These are phyloP conservation scores for Eupithecia subfuscata DNA, from an alignment of 2,888 invertebrate genomes.

Conservation along the genomic window DNA sequence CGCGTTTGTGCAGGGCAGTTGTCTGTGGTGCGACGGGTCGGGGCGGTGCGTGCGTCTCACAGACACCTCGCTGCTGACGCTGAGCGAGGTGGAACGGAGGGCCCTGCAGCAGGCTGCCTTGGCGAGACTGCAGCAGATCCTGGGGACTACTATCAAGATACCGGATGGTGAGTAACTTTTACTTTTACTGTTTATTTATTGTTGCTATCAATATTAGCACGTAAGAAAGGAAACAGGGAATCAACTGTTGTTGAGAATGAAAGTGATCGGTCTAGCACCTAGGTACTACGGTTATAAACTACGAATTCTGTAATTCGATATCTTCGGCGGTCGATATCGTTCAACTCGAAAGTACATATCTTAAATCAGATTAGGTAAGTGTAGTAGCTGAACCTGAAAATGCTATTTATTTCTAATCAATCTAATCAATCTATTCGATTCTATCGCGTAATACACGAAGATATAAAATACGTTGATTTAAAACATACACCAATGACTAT, in stretches of 20 bases:
- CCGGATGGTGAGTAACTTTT: constrained; percentile 89
- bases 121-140: constrained; percentile 92
- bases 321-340: neutral
- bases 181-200: neutral
- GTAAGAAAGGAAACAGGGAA: neutral
- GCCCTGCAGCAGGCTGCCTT: constrained; percentile 94
- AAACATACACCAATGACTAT: neutral
- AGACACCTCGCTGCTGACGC: constrained; percentile 88
- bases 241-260: neutral
- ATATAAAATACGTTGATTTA: neutral
- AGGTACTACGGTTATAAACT: neutral
- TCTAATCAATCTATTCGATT: neutral
- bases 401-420: no score
- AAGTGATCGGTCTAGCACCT: neutral
- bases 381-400: no score
- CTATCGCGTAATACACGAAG: neutral
- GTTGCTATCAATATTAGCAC: neutral
- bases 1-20: constrained; percentile 88
- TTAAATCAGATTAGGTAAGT: no score
- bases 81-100: constrained; percentile 91
- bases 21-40: constrained; percentile 89
- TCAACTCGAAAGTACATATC: no score
- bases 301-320: neutral
- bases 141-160: constrained; percentile 91
- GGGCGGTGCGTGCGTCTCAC: constrained; percentile 88